Evolutionary conservation across 2,113 vertebrate genomes (phyloP).

Genomic region (Trochalopteron elliotii): DNA sequence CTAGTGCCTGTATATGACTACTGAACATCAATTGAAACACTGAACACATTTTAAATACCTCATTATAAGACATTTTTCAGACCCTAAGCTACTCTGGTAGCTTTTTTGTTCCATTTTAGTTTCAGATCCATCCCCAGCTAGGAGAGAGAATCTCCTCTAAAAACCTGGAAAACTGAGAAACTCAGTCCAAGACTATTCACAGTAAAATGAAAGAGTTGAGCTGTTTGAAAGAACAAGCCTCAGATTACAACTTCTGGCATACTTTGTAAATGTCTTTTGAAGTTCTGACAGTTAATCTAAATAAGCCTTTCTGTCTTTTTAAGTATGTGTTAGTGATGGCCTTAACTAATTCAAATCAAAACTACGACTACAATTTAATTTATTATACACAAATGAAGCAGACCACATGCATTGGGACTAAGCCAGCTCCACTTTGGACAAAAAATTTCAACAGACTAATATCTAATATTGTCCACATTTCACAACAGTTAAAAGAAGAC

Average conservation of each 20-base stretch:
- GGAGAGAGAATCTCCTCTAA: neutral
- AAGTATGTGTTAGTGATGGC: neutral
- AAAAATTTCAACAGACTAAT: neutral
- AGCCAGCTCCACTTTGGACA: neutral
- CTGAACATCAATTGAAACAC: neutral
- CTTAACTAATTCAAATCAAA: neutral
- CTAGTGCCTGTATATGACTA: neutral
- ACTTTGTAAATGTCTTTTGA: neutral
- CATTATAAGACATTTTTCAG: neutral
- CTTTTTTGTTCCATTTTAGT: neutral
- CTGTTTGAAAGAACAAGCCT: neutral
- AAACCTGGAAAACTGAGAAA: neutral
- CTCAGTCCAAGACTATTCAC: neutral
- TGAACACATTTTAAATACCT: neutral
- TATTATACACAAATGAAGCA: neutral
- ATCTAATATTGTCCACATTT: neutral
- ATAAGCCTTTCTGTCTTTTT: neutral
- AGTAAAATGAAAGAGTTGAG: neutral
- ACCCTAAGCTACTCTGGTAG: neutral
- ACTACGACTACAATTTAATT: neutral
- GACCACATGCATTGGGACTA: neutral
- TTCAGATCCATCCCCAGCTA: neutral
- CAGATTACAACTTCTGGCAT: neutral
- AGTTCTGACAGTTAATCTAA: neutral
- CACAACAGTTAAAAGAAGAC: neutral